phyloP scores from a whole-genome alignment of 1,140 invertebrate genomes.

The Asobara japonica region DNA sequence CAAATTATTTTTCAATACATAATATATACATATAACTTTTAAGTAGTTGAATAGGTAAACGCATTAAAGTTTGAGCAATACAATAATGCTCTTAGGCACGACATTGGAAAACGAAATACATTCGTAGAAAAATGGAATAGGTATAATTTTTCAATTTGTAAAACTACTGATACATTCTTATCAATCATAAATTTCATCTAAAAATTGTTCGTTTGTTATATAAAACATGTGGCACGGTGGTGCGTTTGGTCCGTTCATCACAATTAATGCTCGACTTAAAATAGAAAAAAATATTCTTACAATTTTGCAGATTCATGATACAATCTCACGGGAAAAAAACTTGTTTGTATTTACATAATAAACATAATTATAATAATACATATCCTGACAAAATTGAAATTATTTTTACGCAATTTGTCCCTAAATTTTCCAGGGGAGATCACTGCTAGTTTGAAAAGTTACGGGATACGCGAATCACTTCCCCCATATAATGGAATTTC shows the following conservation, averaged over 20 bases:
- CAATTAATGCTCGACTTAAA: constrained; percentile 25
- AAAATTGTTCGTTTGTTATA: not conserved
- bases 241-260: constrained; percentile 18
- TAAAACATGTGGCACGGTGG: constrained; percentile 5
- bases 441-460: too few species aligned
- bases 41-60: constrained; percentile 9
- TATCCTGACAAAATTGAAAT: too few species aligned
- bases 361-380: too few species aligned
- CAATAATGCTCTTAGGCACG: constrained; percentile 23
- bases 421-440: too few species aligned
- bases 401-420: too few species aligned
- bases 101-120: not conserved
- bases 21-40: constrained; percentile 18
- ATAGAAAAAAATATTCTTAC: not conserved
- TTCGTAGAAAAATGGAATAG: not conserved
- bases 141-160: not conserved
- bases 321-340: not conserved
- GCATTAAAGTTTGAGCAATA: constrained; percentile 17
- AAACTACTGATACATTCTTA: constrained; percentile 10
- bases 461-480: too few species aligned
- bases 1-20: not conserved
- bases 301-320: not conserved
- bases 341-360: too few species aligned
- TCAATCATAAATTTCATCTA: not conserved
- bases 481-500: too few species aligned